These are phyloP conservation scores for Belonocnema kinseyi DNA, from an alignment of 1,140 invertebrate species.

Conservation along the genomic window DNA sequence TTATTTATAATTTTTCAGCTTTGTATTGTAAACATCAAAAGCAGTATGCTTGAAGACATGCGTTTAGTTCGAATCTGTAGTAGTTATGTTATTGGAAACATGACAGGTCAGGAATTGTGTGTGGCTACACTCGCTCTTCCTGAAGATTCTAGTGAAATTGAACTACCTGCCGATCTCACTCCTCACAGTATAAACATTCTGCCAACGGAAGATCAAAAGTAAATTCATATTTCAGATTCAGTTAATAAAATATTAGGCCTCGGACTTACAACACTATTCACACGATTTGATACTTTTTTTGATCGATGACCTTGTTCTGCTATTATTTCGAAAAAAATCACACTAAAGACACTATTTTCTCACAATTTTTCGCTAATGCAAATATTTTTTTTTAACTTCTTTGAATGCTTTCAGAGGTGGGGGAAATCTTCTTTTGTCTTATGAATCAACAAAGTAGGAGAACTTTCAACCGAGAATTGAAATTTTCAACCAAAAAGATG, in stretches of 20 bases:
- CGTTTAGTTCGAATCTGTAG: slow-evolving; percentile 76
- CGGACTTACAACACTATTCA: too few species aligned
- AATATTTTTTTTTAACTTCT: too few species aligned
- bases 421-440: too few species aligned
- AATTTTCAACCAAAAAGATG: too few species aligned
- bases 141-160: slow-evolving; percentile 60
- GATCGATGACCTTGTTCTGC: too few species aligned
- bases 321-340: too few species aligned
- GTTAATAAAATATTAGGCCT: background rate
- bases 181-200: slow-evolving; percentile 67
- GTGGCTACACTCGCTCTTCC: slow-evolving; percentile 75
- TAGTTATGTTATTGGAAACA: slow-evolving; percentile 77
- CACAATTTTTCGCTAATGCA: too few species aligned
- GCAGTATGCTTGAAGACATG: slow-evolving; percentile 76
- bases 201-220: slow-evolving; percentile 71
- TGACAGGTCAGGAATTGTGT: slow-evolving; percentile 73
- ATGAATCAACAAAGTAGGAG: too few species aligned
- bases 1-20: slow-evolving; percentile 60
- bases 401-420: too few species aligned
- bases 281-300: too few species aligned
- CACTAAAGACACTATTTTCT: too few species aligned
- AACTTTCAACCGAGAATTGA: too few species aligned
- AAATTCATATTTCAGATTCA: background rate
- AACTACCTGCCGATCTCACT: slow-evolving; percentile 68
- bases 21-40: slow-evolving; percentile 74